Conservation (phyloP, 92 coral and sea anemone species). For the Chrysogorgia sp. region DNA sequence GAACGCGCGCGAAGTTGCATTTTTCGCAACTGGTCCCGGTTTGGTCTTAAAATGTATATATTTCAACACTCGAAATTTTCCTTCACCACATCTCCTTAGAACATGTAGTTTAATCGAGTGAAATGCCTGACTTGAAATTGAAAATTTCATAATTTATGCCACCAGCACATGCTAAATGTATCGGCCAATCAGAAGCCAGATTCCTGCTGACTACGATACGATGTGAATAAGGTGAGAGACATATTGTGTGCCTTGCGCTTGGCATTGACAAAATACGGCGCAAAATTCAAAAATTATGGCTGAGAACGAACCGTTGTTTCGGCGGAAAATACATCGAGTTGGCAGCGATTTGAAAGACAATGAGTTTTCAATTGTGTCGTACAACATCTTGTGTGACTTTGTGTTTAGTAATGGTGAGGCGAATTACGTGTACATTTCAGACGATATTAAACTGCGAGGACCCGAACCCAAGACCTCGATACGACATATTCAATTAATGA, state of each 20-base stretch:
- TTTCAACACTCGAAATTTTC: too few relatives aligned
- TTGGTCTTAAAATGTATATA: too few relatives aligned
- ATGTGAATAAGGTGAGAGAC: too few relatives aligned
- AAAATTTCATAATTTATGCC: too few relatives aligned
- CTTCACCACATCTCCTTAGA: too few relatives aligned
- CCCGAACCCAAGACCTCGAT: conserved; percentile 39
- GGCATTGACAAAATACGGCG: neutral
- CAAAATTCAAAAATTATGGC: conserved; percentile 3
- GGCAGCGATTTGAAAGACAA: neutral
- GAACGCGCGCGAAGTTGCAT: too few relatives aligned
- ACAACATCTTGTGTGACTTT: conserved; percentile 67
- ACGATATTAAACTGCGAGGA: conserved; percentile 43
- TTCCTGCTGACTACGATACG: too few relatives aligned
- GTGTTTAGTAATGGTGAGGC: conserved; percentile 13
- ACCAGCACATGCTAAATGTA: too few relatives aligned
- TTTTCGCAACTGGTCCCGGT: too few relatives aligned
- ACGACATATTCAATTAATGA: conserved; percentile 66
- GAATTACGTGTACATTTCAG: conserved; percentile 36
- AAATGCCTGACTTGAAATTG: too few relatives aligned
- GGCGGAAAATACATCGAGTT: conserved; percentile 5
- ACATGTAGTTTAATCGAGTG: too few relatives aligned
- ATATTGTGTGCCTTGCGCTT: neutral
- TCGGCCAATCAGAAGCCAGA: too few relatives aligned
- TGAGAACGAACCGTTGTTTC: conserved; percentile 8
- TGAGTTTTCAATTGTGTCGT: conserved; percentile 66